phyloP scores from a whole-genome alignment of 2,797 vertebrate genomes.

The Zalophus californianus region DNA sequence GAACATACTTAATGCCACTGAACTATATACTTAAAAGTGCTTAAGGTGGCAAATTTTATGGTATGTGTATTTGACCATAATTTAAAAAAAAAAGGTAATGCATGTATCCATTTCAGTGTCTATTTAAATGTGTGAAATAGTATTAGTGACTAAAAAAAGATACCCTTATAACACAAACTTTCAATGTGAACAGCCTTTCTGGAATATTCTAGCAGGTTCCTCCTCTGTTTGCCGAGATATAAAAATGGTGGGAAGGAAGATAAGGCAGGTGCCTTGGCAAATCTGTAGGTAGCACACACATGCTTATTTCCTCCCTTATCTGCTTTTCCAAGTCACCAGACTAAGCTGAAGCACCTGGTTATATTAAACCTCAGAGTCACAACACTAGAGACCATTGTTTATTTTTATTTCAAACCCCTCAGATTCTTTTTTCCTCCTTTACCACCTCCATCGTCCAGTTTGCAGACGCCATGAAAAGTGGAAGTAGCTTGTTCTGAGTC shows the following conservation, averaged over 20 bases:
- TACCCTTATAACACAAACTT: neutral
- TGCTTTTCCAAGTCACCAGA: neutral
- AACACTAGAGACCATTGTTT: neutral
- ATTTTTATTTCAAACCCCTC: neutral
- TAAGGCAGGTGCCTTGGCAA: neutral
- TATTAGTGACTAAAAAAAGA: neutral
- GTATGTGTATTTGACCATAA: neutral
- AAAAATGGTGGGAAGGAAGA: neutral
- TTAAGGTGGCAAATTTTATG: neutral
- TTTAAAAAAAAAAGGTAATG: neutral
- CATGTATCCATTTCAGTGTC: neutral
- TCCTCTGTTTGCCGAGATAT: neutral
- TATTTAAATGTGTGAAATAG: neutral
- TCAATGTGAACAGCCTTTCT: neutral
- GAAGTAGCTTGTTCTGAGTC: neutral
- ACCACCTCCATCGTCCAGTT: neutral
- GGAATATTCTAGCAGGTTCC: neutral
- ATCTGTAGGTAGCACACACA: neutral
- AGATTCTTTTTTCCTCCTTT: neutral
- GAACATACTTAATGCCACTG: neutral
- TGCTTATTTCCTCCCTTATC: neutral
- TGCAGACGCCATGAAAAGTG: neutral
- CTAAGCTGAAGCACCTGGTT: neutral
- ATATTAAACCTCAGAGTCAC: neutral
- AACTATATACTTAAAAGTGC: neutral